Base-by-base conservation (phyloP, 2,888 invertebrate genomes). In the Calameuta idolon region DNA sequence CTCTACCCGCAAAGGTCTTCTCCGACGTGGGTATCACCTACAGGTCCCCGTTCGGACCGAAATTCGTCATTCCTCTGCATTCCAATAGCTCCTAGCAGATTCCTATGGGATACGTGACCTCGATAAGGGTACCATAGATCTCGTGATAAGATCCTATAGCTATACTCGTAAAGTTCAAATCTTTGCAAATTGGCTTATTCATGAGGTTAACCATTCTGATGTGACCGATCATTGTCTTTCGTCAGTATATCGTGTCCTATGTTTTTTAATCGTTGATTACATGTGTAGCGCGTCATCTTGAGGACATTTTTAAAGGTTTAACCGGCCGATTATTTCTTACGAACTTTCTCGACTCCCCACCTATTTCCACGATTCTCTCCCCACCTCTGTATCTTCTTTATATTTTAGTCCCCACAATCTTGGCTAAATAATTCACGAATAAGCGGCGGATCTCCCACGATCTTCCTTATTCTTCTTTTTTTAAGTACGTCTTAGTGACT, bases 31-130 rank as follows among this genome's bases (percentile, higher is more conserved):
- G 95, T 78, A 95, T 98, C 81, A 93, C 93, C 82, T 98, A 97
- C 93, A 94, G 95, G 87, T 96, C 97, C 83, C 98, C 98, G 11
- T 98, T 97, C 88, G 96, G 96, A 77, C 94, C 96, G 78, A 96
- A 96, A 92, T 96, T 96, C 92, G 95, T 96, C 85, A 95, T 96
- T 92, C 95, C 96, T 74, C 92, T 96, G 85, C 95, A 95, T 89
- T 84, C 89, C 55, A 89, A 89, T 79, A 89, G 85, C 79, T 90
- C 91, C 86, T 91, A 91, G 88, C 89, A 86, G 83, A 86, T 83
- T 85, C 83, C 80, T 77, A 79, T 77, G 33, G 75, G 73, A 69
- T 78, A 79, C 77, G 69, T 80, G 34, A 79, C 79, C 69, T 78
- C 78, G 69, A 75, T 76, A 55, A 55, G 55, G 55, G 55, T 55